phyloP scores from a whole-genome alignment of 2,113 vertebrate genomes.

The Trichomycterus rosablanca region DNA sequence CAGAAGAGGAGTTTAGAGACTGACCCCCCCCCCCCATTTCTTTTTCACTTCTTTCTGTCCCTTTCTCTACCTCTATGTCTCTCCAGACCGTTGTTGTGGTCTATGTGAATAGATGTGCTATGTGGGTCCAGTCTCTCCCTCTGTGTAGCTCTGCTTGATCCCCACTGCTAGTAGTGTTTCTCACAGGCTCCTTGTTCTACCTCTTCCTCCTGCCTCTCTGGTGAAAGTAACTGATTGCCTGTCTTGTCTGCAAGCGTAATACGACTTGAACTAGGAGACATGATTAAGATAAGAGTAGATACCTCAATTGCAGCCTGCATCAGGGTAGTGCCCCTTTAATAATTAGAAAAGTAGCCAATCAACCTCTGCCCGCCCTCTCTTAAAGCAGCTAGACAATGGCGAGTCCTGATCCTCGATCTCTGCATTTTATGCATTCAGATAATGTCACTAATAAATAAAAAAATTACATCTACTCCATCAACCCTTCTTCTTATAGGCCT shows the following conservation, averaged over 20 bases:
- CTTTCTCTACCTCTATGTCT: slow-evolving; percentile 24
- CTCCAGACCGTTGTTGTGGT: slow-evolving; percentile 46
- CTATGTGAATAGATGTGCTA: slow-evolving; percentile 65
- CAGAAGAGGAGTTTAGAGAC: slow-evolving; percentile 39
- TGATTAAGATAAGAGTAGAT: slow-evolving; percentile 60
- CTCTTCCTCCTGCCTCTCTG: slow-evolving; percentile 70
- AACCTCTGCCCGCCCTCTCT: slow-evolving; percentile 31
- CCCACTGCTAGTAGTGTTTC: slow-evolving; percentile 37
- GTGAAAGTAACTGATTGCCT: slow-evolving; percentile 99
- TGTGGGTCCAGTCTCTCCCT: slow-evolving; percentile 57
- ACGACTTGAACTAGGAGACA: slow-evolving; percentile 23
- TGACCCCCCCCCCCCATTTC: slow-evolving; percentile 33
- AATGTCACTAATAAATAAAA: slow-evolving; percentile 54
- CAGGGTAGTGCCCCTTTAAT: slow-evolving; percentile 71
- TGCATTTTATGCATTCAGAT: slow-evolving; percentile 30
- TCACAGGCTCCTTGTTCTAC: slow-evolving; percentile 39
- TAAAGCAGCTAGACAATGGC: slow-evolving; percentile 33
- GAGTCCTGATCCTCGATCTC: slow-evolving; percentile 28
- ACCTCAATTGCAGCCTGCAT: slow-evolving; percentile 99
- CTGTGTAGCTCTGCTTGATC: slow-evolving; percentile 61
- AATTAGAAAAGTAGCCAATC: slow-evolving; percentile 45
- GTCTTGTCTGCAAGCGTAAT: slow-evolving; percentile 85
- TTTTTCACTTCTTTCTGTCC: slow-evolving; percentile 33
- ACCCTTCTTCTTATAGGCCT: slow-evolving; percentile 26
- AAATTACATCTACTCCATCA: slow-evolving; percentile 41